Percentiles rank a stretch among this genome's conserved stretches.
phyloP scores from a whole-genome alignment of 2,113 vertebrate genomes.

The Sceloporus undulatus region DNA sequence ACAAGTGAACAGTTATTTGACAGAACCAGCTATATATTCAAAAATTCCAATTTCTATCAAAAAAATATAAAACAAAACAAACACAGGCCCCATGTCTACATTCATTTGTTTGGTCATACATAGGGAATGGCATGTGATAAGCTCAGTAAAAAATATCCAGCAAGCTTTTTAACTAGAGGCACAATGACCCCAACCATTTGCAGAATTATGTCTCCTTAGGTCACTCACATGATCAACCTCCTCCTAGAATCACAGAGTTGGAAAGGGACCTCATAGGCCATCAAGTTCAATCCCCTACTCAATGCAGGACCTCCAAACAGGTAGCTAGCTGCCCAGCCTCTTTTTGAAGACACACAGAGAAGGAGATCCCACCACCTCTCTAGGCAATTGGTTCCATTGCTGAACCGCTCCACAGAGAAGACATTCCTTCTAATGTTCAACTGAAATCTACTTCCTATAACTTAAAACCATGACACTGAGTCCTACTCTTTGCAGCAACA shows the following conservation, averaged over 20 bases:
- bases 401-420: too few relatives aligned
- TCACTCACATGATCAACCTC: neutral
- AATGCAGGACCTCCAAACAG: too few relatives aligned
- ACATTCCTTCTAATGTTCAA: too few relatives aligned
- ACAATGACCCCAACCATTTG: neutral
- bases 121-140: neutral
- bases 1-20: neutral
- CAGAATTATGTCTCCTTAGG: neutral
- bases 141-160: neutral
- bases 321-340: too few relatives aligned
- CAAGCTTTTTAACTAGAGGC: neutral
- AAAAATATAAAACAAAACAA: neutral
- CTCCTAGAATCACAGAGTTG: neutral
- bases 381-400: too few relatives aligned
- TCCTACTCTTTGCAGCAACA: too few relatives aligned
- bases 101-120: neutral
- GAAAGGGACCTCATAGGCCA: too few relatives aligned
- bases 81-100: neutral
- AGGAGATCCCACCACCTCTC: too few relatives aligned
- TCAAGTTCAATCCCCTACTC: too few relatives aligned
- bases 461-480: too few relatives aligned
- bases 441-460: too few relatives aligned
- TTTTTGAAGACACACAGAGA: too few relatives aligned
- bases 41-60: neutral
- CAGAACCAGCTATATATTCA: neutral